These are phyloP conservation scores for Acropternis orthonyx DNA, from an alignment of 2,797 vertebrate species.

Conservation along the genomic window DNA sequence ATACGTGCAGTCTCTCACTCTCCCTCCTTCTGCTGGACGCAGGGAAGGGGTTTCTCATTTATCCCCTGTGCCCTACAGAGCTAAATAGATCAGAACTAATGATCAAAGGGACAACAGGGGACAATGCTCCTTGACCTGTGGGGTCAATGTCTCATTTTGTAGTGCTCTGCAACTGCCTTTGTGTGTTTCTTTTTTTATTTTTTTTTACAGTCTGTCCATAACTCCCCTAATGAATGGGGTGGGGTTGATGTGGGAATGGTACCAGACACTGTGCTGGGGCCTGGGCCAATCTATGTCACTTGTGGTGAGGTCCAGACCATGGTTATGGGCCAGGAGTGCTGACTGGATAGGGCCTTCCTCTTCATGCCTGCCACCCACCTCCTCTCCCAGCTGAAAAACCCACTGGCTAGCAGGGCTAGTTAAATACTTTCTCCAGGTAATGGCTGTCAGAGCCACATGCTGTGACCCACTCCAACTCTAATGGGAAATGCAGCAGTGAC, in stretches of 20 bases:
- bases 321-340: accelerated
- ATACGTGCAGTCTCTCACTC: accelerated
- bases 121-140: background rate
- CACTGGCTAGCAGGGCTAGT: accelerated
- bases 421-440: background rate
- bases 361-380: accelerated
- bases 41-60: background rate
- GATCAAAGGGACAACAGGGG: background rate
- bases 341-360: background rate
- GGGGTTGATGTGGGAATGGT: background rate
- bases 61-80: background rate
- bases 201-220: background rate
- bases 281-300: accelerated
- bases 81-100: background rate
- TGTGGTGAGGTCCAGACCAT: background rate
- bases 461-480: background rate
- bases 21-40: background rate
- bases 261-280: background rate
- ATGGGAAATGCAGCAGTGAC: background rate
- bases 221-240: background rate
- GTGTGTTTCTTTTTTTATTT: background rate
- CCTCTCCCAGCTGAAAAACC: background rate
- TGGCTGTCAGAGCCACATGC: background rate
- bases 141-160: background rate
- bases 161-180: background rate